Percentiles rank a stretch among this genome's conserved stretches.
phyloP scores from a whole-genome alignment of 2,888 invertebrate genomes.

The Chymomyza procnemis region DNA sequence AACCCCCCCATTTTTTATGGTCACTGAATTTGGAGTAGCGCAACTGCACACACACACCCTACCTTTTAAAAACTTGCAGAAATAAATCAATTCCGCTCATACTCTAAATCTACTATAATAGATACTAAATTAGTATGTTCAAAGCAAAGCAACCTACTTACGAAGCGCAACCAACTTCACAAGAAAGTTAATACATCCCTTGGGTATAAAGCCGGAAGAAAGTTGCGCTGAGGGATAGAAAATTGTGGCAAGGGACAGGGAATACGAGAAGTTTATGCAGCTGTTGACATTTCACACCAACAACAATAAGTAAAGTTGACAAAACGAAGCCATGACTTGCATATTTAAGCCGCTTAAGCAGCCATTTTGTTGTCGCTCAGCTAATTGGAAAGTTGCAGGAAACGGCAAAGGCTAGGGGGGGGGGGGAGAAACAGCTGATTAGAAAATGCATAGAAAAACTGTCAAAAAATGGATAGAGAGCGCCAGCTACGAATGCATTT shows the following conservation, averaged over 20 bases:
- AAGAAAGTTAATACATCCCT: neutral
- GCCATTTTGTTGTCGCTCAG: constrained; percentile 22
- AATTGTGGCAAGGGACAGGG: neutral
- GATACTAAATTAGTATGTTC: neutral
- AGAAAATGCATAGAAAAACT: neutral
- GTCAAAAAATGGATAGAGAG: neutral
- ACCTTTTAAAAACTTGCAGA: too few relatives aligned
- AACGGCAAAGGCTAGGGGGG: too few relatives aligned
- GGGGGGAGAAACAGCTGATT: neutral
- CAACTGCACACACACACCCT: too few relatives aligned
- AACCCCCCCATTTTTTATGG: too few relatives aligned
- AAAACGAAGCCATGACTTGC: neutral
- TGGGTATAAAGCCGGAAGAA: neutral
- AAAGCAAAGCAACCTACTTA: neutral
- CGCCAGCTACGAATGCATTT: constrained; percentile 30
- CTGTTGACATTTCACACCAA: constrained; percentile 8
- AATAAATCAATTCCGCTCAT: too few relatives aligned
- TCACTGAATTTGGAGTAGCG: too few relatives aligned
- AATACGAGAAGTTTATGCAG: neutral
- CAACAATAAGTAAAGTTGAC: constrained; percentile 2
- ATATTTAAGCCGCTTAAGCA: constrained; percentile 32
- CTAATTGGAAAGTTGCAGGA: constrained; percentile 14
- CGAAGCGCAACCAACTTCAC: neutral
- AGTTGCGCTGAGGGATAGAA: neutral
- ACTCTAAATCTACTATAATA: neutral